A percentile compares a stretch with the other conserved stretches of the same genome.
These are phyloP conservation scores for Hyperopisus bebe DNA, from an alignment of 2,113 vertebrate species.

Conservation along the genomic window DNA sequence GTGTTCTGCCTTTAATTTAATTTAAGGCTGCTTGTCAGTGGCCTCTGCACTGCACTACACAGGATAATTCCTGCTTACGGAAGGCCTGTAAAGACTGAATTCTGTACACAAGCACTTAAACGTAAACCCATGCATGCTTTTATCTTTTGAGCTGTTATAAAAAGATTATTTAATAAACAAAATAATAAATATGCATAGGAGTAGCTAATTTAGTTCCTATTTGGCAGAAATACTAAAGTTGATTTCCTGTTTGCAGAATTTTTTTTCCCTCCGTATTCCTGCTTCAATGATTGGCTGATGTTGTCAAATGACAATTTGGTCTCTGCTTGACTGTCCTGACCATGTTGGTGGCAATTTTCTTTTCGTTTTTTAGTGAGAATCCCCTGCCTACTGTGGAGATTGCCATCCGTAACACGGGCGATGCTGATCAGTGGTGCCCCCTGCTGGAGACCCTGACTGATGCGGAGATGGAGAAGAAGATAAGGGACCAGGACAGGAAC, in stretches of 20 bases:
- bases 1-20: slow-evolving; percentile 1
- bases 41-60: background rate
- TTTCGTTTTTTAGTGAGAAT: slow-evolving; percentile 59
- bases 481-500: slow-evolving; percentile 95
- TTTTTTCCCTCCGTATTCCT: slow-evolving; percentile 2
- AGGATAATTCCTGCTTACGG: background rate
- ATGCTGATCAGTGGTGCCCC: slow-evolving; percentile 98
- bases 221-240: background rate
- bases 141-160: background rate
- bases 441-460: slow-evolving; percentile 95
- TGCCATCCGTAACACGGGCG: slow-evolving; percentile 90
- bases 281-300: slow-evolving; percentile 6
- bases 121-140: background rate
- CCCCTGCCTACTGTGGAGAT: slow-evolving; percentile 94
- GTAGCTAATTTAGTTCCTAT: background rate
- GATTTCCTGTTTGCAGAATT: slow-evolving; percentile 16
- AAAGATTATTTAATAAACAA: background rate
- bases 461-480: slow-evolving; percentile 98
- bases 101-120: background rate
- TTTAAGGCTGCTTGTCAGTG: background rate
- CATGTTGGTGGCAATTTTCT: slow-evolving; percentile 20
- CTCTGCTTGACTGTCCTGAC: background rate
- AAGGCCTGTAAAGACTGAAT: background rate
- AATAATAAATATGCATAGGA: background rate
- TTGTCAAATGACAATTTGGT: background rate